Evolutionary conservation across 2,888 invertebrate genomes (phyloP), one percentile per base, ranked within the genome.

Genomic region (Habroteleia sp.): DNA sequence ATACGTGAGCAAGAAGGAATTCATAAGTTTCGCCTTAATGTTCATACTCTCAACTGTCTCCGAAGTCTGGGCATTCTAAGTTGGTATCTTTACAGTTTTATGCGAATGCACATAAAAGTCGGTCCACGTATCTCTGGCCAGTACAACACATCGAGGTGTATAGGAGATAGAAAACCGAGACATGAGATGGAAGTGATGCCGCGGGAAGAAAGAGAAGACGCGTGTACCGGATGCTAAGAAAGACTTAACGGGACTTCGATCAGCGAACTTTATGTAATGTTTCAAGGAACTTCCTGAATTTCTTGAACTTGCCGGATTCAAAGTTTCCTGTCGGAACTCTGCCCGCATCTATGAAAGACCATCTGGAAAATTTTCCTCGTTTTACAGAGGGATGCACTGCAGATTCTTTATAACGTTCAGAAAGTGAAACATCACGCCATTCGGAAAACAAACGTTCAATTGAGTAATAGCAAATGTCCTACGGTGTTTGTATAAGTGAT

Each of bases 191-290:
- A 35, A 17, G 58, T 27, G 16, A 42, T 31, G 10, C 14, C n/a
- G 14, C 10, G 29, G 27, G 60, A n/a, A 42, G 17, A 60, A 69
- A 58, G 58, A 58, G 35, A 56, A 41, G 68, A 41, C 56, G 46
- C 39, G 58, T 58, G 58, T 58, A 58, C 58, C 58, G 68, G 56
- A 68, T 68, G 58, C 68, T 25, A 41, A 39, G 52, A 48, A 48
- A 58, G 58, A 58, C 68, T 58, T 68, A 56, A 68, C 56, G 66
- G 56, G 66, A 56, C 66, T 68, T 68, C 46, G 66, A 68, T 68
- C 66, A 68, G 37, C 41, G 56, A 68, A 68, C 66, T 68, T 56
- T 58, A 58, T 58, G 58, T 58, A 58, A 58, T 58, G 58, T 68
- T 58, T 68, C 68, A 11, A 41, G 42, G 29, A 68, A 68, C 58